Percentiles rank a stretch among this genome's conserved stretches.
Evolutionary conservation across 2,113 vertebrate genomes (phyloP).

Genomic region (Megaceryle maxima): DNA sequence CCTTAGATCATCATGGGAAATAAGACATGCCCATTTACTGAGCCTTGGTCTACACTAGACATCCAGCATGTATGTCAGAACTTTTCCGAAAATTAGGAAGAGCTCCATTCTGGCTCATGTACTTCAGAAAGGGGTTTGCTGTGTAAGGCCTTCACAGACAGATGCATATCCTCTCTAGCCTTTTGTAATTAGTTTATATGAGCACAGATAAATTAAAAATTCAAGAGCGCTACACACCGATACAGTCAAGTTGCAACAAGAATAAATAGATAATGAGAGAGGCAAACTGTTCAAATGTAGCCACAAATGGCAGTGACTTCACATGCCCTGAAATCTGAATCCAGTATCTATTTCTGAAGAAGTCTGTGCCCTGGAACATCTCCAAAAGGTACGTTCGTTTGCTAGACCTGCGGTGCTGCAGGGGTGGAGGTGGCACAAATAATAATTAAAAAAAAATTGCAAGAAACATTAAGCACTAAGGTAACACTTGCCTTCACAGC

Average conservation of each 20-base stretch:
- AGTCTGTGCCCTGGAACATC: background rate
- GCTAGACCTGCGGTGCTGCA: background rate
- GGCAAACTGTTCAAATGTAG: background rate
- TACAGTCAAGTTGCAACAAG: background rate
- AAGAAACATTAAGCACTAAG: background rate
- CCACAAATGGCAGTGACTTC: background rate
- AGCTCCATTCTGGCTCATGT: background rate
- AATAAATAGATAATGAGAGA: background rate
- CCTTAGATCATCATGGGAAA: background rate
- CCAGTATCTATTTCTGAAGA: background rate
- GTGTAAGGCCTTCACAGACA: background rate
- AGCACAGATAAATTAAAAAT: background rate
- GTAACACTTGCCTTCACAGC: background rate
- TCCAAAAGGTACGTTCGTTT: background rate
- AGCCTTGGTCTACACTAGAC: background rate
- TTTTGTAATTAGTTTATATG: background rate
- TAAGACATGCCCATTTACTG: background rate
- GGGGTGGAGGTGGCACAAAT: background rate
- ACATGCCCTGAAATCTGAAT: background rate
- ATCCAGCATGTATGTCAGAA: background rate
- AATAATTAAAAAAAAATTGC: background rate
- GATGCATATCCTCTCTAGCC: background rate
- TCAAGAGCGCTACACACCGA: background rate
- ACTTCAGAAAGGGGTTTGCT: background rate
- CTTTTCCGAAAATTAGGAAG: background rate